Evolutionary conservation across 37 sponge, comb jelly and placozoan species (phyloP), one percentile per base, ranked within the genome.

Genomic region (Oscarella lobularis): DNA sequence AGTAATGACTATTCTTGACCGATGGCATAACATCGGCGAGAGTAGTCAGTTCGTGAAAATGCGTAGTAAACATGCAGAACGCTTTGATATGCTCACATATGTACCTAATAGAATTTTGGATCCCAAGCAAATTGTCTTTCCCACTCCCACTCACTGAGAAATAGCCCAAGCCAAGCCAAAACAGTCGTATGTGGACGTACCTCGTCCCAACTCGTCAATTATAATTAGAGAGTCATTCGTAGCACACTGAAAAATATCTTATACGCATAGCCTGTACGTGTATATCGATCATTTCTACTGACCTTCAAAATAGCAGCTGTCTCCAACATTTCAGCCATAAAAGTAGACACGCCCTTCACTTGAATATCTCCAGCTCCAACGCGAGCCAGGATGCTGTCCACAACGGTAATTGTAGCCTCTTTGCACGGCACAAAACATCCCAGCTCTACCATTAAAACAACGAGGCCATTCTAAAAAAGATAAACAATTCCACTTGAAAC

Each of bases 151-250:
- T 79, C 40, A 87, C 87, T 90, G 81, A 36, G 98, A 93, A 32
- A 96, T 92, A 29, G 98, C 90, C 98, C 98, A 96, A 2, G 98
- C 98, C 0, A 96, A 81, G 30, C 98, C 98, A 84, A 96, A 96
- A 4, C 98, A 93, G 83, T 96, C 98, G 66, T 96, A 96, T 35
- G 98, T 96, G 14, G 98, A 96, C 2, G 98, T 96, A 2, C 98
- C 98, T 48, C 98, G 41, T 3, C 98, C 98, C 4, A 96, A 86
- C 70, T 96, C 98, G 75, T 96, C 98, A 78, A 96, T 96, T 38
- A 92, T 93, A 29, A 96, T 77, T 72, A 96, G 81, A 29, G 94
- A 93, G 71, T 96, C 75, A 31, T 36, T 83, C 31, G 91, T 87
- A 37, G 98, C 94, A 35, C 83, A 66, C 87, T 92, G 78, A 0